Evolutionary conservation across 2,113 vertebrate species (phyloP).

Genomic region (Caranx melampygus): DNA sequence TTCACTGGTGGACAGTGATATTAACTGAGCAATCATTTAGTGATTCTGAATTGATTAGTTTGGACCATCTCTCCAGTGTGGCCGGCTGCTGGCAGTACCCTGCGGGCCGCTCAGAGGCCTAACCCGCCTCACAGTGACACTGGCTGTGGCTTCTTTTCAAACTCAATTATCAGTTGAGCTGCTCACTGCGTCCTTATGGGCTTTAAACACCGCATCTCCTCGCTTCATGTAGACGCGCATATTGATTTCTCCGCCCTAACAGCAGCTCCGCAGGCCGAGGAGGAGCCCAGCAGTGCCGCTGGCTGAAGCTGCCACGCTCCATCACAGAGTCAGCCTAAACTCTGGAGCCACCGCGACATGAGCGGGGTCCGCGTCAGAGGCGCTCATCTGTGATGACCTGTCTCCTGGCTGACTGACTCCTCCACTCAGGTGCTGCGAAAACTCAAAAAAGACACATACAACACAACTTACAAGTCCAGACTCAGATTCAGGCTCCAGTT

Average conservation of each 20-base stretch:
- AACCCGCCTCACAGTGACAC: not conserved
- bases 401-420: not conserved
- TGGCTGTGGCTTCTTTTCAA: slow-evolving; percentile 46
- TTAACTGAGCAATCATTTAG: too few species aligned
- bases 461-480: not conserved
- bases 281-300: not conserved
- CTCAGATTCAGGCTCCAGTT: too few species aligned
- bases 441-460: not conserved
- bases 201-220: slow-evolving; percentile 3
- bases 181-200: slow-evolving; percentile 7
- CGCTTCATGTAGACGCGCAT: slow-evolving; percentile 20
- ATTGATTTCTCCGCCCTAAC: slow-evolving; percentile 21
- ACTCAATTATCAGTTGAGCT: slow-evolving; percentile 48
- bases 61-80: too few species aligned
- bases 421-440: not conserved
- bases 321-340: slow-evolving; percentile 4
- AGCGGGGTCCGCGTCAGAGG: too few species aligned
- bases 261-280: not conserved
- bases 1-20: too few species aligned
- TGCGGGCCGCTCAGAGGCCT: not conserved
- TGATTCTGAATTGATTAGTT: too few species aligned
- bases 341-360: not conserved
- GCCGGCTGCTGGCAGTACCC: too few species aligned
- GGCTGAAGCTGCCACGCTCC: not conserved
- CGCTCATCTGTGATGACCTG: too few species aligned